Evolutionary conservation across 2,888 invertebrate species (phyloP).

Genomic region (Petrophora chlorosata): DNA sequence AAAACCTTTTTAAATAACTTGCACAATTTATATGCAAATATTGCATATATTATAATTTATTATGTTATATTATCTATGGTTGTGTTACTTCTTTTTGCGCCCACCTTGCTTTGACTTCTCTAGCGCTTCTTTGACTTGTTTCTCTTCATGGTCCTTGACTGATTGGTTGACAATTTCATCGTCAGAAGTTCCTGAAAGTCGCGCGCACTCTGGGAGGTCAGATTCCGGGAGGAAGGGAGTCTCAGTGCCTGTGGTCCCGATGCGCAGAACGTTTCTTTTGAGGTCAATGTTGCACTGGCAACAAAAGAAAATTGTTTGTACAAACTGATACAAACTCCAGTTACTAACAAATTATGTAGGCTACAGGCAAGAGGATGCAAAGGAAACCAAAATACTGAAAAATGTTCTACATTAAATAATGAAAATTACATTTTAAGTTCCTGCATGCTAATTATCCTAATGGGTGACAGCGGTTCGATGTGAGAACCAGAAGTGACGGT

Average conservation of each 20-base stretch:
- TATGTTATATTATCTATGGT: slow-evolving; percentile 6
- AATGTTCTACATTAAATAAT: no score
- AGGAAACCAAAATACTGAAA: no score
- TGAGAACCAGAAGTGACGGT: no score
- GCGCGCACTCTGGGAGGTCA: slow-evolving; percentile 88
- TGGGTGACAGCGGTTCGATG: no score
- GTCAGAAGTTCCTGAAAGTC: slow-evolving; percentile 88
- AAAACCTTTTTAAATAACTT: slow-evolving; percentile 35
- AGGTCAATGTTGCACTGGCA: slow-evolving; percentile 95
- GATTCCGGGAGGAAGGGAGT: slow-evolving; percentile 93
- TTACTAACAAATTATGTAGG: background rate
- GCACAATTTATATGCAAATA: slow-evolving; percentile 40
- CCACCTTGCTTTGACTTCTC: slow-evolving; percentile 87
- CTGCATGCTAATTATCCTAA: no score
- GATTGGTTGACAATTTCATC: slow-evolving; percentile 83
- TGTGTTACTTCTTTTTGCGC: slow-evolving; percentile 63
- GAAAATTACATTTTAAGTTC: no score
- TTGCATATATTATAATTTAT: no score
- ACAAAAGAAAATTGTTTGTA: background rate
- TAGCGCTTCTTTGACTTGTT: slow-evolving; percentile 88
- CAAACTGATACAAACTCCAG: background rate
- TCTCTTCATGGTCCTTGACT: slow-evolving; percentile 85
- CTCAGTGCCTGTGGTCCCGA: slow-evolving; percentile 97
- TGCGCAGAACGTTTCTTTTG: slow-evolving; percentile 92
- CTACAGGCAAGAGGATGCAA: no score